Conservation (phyloP, 2,888 invertebrate species). For the Idaea straminata region DNA sequence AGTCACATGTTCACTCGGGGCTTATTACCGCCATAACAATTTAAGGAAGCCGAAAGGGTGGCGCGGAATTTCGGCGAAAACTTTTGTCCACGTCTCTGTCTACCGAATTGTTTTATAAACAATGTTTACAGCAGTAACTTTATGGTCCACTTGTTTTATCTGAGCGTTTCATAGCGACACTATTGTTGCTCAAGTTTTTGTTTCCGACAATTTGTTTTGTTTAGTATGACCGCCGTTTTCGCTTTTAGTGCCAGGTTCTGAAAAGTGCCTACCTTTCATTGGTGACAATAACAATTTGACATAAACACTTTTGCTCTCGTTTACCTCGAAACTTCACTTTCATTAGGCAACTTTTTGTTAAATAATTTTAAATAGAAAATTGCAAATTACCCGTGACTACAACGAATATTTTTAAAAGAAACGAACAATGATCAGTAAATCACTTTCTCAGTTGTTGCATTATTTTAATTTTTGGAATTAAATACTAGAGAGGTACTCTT, state of each 20-base stretch:
- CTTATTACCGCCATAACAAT: slow-evolving; percentile 77
- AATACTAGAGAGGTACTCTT: background rate
- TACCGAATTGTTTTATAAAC: slow-evolving; percentile 75
- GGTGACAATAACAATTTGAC: slow-evolving; percentile 30
- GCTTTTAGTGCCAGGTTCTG: slow-evolving; percentile 44
- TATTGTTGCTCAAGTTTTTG: slow-evolving; percentile 56
- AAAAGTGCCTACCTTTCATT: slow-evolving; percentile 19
- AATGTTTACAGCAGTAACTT: slow-evolving; percentile 75
- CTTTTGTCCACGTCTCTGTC: slow-evolving; percentile 69
- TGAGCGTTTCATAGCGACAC: slow-evolving; percentile 58
- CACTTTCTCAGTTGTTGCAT: background rate
- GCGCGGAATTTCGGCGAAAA: slow-evolving; percentile 68
- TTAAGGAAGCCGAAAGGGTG: slow-evolving; percentile 78
- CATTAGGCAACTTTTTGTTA: slow-evolving; percentile 15
- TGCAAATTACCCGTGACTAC: slow-evolving; percentile 30
- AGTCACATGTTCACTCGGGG: slow-evolving; percentile 71
- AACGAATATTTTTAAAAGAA: slow-evolving; percentile 9
- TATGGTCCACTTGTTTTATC: slow-evolving; percentile 73
- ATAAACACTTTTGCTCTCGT: slow-evolving; percentile 58
- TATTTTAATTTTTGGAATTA: background rate
- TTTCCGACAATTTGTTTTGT: slow-evolving; percentile 53
- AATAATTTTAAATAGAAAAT: slow-evolving; percentile 33
- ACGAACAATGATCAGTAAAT: background rate
- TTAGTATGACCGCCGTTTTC: slow-evolving; percentile 50
- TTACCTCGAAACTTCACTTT: slow-evolving; percentile 43